Percentiles rank a stretch among this genome's conserved stretches.
These are phyloP conservation scores for Himalopsyche tibetana DNA, from an alignment of 2,888 invertebrate species.

Conservation along the genomic window DNA sequence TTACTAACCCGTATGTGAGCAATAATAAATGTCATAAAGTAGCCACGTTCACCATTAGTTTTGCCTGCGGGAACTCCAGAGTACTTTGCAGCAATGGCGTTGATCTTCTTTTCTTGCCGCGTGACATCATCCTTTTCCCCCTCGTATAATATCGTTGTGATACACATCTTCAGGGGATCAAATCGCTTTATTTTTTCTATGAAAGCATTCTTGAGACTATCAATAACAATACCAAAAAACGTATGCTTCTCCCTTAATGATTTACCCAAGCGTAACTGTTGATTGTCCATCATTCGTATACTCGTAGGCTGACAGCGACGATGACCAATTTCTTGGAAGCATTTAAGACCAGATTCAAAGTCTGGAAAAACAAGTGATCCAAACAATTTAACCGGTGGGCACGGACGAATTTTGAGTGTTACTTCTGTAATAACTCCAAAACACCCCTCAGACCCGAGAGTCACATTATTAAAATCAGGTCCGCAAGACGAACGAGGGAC, in stretches of 20 bases:
- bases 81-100: constrained; percentile 84
- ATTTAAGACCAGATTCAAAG: constrained; percentile 92
- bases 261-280: constrained; percentile 96
- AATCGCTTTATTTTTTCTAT: constrained; percentile 93
- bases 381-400: constrained; percentile 90
- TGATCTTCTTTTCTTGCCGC: constrained; percentile 85
- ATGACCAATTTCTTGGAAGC: constrained; percentile 89
- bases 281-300: constrained; percentile 97
- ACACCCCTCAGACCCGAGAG: constrained; percentile 96
- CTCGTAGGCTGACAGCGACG: constrained; percentile 97
- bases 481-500: constrained; percentile 95
- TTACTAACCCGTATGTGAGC: constrained; percentile 93
- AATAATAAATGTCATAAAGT: constrained; percentile 97
- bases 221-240: constrained; percentile 83
- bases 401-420: constrained; percentile 88
- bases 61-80: constrained; percentile 95
- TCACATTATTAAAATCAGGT: constrained; percentile 94
- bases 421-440: constrained; percentile 97
- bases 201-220: constrained; percentile 90
- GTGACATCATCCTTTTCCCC: constrained; percentile 85
- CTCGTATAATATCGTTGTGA: constrained; percentile 96
- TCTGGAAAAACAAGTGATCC: constrained; percentile 97
- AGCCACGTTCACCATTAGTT: constrained; percentile 95
- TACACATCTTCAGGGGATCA: constrained; percentile 87
- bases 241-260: constrained; percentile 80